phyloP scores from a whole-genome alignment of 2,113 vertebrate species.

The Amphiprion ocellaris region DNA sequence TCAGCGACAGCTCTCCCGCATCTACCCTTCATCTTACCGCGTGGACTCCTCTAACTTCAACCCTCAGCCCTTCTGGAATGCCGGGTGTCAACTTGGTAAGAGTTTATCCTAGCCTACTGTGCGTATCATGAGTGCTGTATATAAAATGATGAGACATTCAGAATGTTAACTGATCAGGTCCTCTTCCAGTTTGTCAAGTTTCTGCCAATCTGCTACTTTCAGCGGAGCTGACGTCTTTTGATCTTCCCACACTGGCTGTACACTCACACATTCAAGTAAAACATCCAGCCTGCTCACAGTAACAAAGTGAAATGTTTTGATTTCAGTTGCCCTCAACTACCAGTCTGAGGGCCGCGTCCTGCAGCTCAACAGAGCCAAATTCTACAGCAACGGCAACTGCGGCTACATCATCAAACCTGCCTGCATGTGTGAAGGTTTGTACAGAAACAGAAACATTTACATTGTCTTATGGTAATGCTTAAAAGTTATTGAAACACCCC shows the following conservation, averaged over 20 bases:
- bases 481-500: too few species aligned
- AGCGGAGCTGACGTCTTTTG: not conserved
- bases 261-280: too few species aligned
- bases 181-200: too few species aligned
- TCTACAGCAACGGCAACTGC: conserved; percentile 95
- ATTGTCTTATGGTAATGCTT: too few species aligned
- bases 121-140: too few species aligned
- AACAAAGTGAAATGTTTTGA: not conserved
- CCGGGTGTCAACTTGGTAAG: conserved; percentile 95
- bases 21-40: conserved; percentile 96
- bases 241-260: not conserved
- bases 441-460: too few species aligned
- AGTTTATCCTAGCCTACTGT: not conserved
- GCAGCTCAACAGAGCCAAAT: conserved; percentile 97
- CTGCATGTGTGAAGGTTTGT: conserved; percentile 95
- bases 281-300: not conserved
- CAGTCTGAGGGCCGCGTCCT: conserved; percentile 96
- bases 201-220: not conserved
- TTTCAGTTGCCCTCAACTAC: conserved; percentile 96
- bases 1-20: conserved; percentile 94
- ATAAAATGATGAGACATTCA: too few species aligned
- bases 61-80: conserved; percentile 98
- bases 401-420: conserved; percentile 95
- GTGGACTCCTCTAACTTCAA: conserved; percentile 99
- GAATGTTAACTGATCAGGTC: too few species aligned